Evolutionary conservation across 2,888 invertebrate species (phyloP).

Genomic region (Aromia moschata): DNA sequence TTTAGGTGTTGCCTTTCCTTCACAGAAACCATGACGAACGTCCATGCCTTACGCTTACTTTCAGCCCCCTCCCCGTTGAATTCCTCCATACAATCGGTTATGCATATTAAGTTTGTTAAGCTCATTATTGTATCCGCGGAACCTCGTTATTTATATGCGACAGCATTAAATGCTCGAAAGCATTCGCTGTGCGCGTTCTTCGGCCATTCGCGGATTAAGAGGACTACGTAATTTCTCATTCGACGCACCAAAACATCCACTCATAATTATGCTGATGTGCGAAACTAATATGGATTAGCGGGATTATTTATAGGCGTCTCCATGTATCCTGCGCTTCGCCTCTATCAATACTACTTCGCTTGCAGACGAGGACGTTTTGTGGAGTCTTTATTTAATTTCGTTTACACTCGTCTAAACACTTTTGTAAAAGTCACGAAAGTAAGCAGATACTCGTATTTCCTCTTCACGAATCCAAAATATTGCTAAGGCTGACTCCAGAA

Average conservation of each 20-base stretch:
- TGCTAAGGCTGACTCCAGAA: no score
- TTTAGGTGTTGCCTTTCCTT: no score
- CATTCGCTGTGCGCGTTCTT: conserved; percentile 37
- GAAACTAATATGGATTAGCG: conserved; percentile 41
- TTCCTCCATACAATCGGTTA: conserved; percentile 61
- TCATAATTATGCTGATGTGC: conserved; percentile 44
- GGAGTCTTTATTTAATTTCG: no score
- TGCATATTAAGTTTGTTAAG: conserved; percentile 63
- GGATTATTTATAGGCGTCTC: conserved; percentile 34
- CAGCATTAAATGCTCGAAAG: conserved; percentile 53
- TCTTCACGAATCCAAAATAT: no score
- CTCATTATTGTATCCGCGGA: conserved; percentile 62
- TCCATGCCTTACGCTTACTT: conserved; percentile 8
- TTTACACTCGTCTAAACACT: no score
- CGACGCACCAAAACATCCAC: conserved; percentile 42
- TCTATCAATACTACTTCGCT: neutral
- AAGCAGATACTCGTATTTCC: no score
- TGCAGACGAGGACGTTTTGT: no score
- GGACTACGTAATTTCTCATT: conserved; percentile 43
- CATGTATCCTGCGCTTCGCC: neutral
- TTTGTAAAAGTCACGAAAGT: no score
- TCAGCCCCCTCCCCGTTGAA: conserved; percentile 37
- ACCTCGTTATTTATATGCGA: conserved; percentile 60
- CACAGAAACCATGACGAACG: no score
- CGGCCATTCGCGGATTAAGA: conserved; percentile 37